Evolutionary conservation across 2,113 vertebrate genomes (phyloP).

Genomic region (Macrotis lagotis): DNA sequence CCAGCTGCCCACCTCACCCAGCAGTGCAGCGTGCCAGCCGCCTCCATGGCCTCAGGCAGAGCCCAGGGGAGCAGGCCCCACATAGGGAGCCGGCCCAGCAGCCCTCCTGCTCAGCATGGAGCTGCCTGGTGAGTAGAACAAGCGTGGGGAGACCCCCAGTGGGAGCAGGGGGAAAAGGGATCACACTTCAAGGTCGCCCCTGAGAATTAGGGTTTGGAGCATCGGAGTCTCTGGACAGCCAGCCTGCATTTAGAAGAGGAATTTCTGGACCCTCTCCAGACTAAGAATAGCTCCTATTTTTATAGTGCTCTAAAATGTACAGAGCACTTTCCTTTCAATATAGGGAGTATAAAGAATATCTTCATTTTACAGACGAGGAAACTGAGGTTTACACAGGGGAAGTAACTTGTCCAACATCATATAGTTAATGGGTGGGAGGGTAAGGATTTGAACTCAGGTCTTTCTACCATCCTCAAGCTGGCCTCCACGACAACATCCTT

Average conservation of each 20-base stretch:
- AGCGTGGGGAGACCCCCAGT: not conserved
- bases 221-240: not conserved
- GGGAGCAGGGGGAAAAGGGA: not conserved
- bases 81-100: constrained; percentile 63
- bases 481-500: not conserved
- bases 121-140: constrained; percentile 68
- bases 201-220: not conserved
- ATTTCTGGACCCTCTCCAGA: not conserved
- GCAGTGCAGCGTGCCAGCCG: constrained; percentile 65
- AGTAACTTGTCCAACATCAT: not conserved
- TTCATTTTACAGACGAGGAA: not conserved
- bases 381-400: not conserved
- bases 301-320: not conserved
- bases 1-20: constrained; percentile 57
- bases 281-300: not conserved
- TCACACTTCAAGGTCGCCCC: not conserved
- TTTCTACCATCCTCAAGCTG: not conserved
- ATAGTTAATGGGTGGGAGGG: not conserved
- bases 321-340: not conserved
- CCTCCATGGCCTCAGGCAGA: constrained; percentile 78
- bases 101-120: constrained; percentile 68
- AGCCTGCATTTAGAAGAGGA: constrained; percentile 30
- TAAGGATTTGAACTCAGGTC: not conserved
- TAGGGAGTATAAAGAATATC: not conserved
- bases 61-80: constrained; percentile 71